These are phyloP conservation scores for Ageneiosus marmoratus DNA, from an alignment of 2,113 vertebrate species.

Conservation along the genomic window DNA sequence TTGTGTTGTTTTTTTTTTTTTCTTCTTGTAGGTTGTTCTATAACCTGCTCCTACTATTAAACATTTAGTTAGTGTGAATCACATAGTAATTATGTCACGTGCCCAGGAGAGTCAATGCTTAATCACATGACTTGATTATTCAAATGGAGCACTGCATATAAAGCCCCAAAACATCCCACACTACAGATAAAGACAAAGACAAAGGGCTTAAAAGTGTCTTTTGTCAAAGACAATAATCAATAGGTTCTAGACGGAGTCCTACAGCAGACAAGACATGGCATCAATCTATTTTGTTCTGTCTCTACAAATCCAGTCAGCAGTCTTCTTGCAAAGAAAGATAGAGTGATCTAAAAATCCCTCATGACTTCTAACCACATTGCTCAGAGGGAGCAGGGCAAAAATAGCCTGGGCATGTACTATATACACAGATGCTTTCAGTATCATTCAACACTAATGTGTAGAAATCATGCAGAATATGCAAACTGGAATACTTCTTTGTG, in stretches of 20 bases:
- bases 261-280: conserved; percentile 18
- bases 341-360: conserved; percentile 45
- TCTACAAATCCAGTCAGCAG: conserved; percentile 40
- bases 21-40: neutral
- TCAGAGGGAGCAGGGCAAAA: conserved; percentile 15
- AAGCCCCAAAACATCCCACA: conserved; percentile 18
- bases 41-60: conserved; percentile 39
- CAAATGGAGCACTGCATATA: conserved; percentile 31
- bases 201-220: conserved; percentile 19
- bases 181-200: conserved; percentile 36
- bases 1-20: neutral
- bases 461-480: neutral
- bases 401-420: conserved; percentile 26
- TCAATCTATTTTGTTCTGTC: conserved; percentile 52
- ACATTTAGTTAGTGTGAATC: conserved; percentile 47
- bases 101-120: conserved; percentile 34
- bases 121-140: conserved; percentile 42
- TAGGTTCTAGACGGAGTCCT: conserved; percentile 30
- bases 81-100: conserved; percentile 15
- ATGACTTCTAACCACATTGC: conserved; percentile 28
- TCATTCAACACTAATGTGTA: conserved; percentile 25
- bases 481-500: neutral
- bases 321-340: conserved; percentile 33
- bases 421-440: conserved; percentile 2
- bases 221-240: conserved; percentile 51